A percentile compares a stretch with the other conserved stretches of the same genome.
Evolutionary conservation across 2,797 vertebrate genomes (phyloP).

Genomic region (Myioborus miniatus): DNA sequence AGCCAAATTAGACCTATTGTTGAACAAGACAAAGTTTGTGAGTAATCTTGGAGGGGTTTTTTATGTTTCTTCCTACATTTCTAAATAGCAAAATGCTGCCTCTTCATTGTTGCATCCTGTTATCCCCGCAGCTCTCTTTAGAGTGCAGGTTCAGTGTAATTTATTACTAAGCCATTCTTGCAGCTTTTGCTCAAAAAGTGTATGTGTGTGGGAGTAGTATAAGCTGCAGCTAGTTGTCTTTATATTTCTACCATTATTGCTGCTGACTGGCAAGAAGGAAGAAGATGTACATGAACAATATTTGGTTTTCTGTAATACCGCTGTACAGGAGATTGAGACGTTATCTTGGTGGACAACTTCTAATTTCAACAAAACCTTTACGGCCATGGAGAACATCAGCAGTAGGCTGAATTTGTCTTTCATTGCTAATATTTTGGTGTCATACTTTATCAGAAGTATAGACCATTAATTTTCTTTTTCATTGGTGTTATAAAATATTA

Average conservation of each 20-base stretch:
- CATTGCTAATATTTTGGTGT: neutral
- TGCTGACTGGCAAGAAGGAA: neutral
- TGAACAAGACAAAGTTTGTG: neutral
- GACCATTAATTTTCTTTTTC: neutral
- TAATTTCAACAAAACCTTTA: neutral
- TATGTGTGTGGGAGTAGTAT: neutral
- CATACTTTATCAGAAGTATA: neutral
- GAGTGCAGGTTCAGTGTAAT: neutral
- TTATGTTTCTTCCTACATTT: neutral
- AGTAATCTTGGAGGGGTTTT: neutral
- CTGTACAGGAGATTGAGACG: neutral
- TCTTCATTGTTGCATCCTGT: neutral
- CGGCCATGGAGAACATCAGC: neutral
- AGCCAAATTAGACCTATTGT: neutral
- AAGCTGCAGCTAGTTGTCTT: slow-evolving; percentile 12
- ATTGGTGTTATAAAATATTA: neutral
- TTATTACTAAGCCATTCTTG: neutral
- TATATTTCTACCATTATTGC: neutral
- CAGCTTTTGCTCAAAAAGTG: neutral
- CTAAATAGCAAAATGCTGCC: neutral
- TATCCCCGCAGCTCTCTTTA: neutral
- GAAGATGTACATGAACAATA: neutral
- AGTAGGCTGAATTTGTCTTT: neutral
- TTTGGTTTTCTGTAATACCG: neutral
- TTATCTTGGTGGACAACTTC: neutral